Conservation (phyloP, 1,140 invertebrate species). For the Trichonephila clavata region DNA sequence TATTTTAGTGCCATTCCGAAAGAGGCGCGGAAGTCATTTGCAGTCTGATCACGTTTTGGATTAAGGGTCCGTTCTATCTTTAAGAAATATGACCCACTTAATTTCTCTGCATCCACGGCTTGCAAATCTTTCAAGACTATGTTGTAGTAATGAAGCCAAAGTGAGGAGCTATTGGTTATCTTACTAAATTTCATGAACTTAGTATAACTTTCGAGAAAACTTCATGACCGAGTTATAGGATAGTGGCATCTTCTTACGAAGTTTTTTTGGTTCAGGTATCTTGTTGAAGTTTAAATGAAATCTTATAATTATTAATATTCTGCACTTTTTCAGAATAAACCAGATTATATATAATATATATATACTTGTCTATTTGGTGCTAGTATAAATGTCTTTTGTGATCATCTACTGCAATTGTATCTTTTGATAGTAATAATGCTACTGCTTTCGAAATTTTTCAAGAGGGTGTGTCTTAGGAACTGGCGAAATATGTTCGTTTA, state of each 20-base stretch:
- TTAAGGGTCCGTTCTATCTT: background rate
- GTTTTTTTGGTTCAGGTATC: too few relatives aligned
- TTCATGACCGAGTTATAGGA: background rate
- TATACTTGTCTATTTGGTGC: too few relatives aligned
- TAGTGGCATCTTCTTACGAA: background rate
- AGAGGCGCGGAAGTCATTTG: constrained; percentile 29
- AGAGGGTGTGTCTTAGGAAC: too few relatives aligned
- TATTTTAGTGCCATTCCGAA: constrained; percentile 16
- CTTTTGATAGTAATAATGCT: too few relatives aligned
- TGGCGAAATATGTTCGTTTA: too few relatives aligned
- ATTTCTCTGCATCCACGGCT: background rate
- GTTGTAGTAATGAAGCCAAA: background rate
- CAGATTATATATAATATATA: too few relatives aligned
- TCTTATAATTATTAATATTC: too few relatives aligned
- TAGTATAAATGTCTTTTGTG: too few relatives aligned
- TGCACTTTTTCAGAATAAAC: too few relatives aligned
- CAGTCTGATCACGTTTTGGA: constrained; percentile 51
- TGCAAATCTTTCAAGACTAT: background rate
- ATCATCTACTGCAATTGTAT: too few relatives aligned
- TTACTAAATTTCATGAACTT: background rate
- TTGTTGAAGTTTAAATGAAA: too few relatives aligned
- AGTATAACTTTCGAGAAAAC: background rate
- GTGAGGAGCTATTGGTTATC: background rate
- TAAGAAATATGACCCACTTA: constrained; percentile 25
- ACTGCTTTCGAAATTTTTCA: too few relatives aligned